These are phyloP conservation scores for Amphipyra tragopoginis DNA, from an alignment of 2,888 invertebrate species.

Conservation along the genomic window DNA sequence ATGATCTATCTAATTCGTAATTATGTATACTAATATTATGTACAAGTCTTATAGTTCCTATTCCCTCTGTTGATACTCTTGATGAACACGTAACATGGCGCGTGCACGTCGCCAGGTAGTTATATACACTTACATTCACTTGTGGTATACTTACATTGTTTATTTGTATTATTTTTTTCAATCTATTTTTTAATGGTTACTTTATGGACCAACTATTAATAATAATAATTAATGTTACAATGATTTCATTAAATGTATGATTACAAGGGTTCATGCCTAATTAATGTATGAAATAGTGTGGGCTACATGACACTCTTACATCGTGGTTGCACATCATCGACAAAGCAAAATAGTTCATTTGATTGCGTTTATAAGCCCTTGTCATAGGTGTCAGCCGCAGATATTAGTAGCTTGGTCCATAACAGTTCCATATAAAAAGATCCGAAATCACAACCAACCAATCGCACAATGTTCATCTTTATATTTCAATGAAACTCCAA, in stretches of 20 bases:
- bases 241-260: no score
- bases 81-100: conserved; percentile 1
- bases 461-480: background rate
- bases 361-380: background rate
- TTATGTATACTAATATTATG: conserved; percentile 30
- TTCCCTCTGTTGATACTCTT: background rate
- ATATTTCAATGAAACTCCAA: background rate
- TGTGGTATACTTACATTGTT: conserved; percentile 6
- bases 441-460: conserved; percentile 37
- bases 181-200: background rate
- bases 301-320: no score
- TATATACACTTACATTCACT: conserved; percentile 28
- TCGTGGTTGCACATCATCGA: background rate
- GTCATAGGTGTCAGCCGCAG: background rate
- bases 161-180: conserved; percentile 10
- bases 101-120: background rate
- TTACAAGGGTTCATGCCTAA: no score
- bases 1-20: conserved; percentile 45
- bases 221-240: no score
- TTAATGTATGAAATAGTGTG: no score
- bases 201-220: conserved; percentile 24
- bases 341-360: background rate
- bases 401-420: conserved; percentile 20
- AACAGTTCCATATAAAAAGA: conserved; percentile 11
- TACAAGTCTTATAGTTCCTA: conserved; percentile 34